Conservation (phyloP, 92 coral and sea anemone species). For the Metridium senile region DNA sequence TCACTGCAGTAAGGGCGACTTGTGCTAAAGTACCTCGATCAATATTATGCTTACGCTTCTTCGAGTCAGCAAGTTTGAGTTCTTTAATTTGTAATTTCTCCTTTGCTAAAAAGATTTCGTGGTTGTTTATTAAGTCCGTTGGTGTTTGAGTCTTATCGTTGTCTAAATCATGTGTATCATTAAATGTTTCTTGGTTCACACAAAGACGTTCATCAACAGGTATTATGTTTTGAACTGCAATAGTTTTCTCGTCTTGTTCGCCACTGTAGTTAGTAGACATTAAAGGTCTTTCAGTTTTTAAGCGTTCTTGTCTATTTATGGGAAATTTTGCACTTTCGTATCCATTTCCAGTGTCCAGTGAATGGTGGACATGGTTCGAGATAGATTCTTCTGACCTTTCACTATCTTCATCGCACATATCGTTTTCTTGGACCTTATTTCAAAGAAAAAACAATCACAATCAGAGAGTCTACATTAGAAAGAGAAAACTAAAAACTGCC, state of each 20-base stretch:
- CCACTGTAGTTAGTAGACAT: not conserved
- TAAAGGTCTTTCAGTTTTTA: not conserved
- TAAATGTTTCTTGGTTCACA: not conserved
- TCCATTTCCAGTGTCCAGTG: not conserved
- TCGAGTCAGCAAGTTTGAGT: slow-evolving; percentile 43
- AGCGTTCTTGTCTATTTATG: not conserved
- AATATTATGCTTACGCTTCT: slow-evolving; percentile 53
- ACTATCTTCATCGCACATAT: not conserved
- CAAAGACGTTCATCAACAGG: not conserved
- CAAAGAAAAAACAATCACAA: not conserved
- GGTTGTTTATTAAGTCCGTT: slow-evolving; percentile 13
- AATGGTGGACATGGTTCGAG: not conserved
- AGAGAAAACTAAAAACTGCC: slow-evolving; percentile 4
- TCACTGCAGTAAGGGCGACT: slow-evolving; percentile 90
- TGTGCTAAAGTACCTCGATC: slow-evolving; percentile 83
- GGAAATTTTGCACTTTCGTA: slow-evolving; percentile 6
- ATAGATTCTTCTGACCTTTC: not conserved
- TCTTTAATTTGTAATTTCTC: slow-evolving; percentile 38
- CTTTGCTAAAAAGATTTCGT: slow-evolving; percentile 30
- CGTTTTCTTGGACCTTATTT: not conserved
- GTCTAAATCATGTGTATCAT: not conserved
- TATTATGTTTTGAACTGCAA: not conserved
- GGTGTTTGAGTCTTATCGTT: slow-evolving; percentile 1
- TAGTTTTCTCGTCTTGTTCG: not conserved
- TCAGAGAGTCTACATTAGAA: not conserved